Evolutionary conservation across 2,113 vertebrate species (phyloP).

Genomic region (Rhynchopsitta pachyrhyncha): DNA sequence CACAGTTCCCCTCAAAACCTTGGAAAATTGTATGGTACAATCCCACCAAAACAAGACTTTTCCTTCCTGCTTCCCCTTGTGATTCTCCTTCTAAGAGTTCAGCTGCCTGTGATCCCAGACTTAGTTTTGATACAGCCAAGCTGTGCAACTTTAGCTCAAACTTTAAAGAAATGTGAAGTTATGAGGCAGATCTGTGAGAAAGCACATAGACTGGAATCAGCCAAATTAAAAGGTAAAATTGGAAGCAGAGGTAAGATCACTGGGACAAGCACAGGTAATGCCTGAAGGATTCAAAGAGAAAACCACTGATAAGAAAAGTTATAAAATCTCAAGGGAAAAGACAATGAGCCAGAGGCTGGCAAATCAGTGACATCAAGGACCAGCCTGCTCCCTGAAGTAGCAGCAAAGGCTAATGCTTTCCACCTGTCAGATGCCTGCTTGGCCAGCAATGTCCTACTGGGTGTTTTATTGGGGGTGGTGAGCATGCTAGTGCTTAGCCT

Average conservation of each 20-base stretch:
- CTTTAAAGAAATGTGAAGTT: constrained; percentile 20
- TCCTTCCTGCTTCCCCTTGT: background rate
- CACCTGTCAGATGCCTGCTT: background rate
- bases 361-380: background rate
- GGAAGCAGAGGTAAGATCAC: background rate
- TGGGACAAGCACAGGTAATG: background rate
- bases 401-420: background rate
- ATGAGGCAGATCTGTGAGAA: background rate
- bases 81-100: constrained; percentile 45
- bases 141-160: constrained; percentile 28
- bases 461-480: background rate
- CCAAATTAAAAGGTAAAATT: background rate
- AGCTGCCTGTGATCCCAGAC: constrained; percentile 11
- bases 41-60: background rate
- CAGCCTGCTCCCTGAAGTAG: background rate
- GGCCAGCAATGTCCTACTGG: background rate
- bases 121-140: constrained; percentile 53
- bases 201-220: background rate
- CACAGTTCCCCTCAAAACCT: background rate
- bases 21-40: background rate
- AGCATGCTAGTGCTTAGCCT: background rate
- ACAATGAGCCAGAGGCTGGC: background rate
- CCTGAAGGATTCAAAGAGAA: background rate
- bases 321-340: background rate
- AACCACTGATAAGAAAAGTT: background rate